phyloP scores from a whole-genome alignment of 1,140 invertebrate species.

The Drosophila sturtevanti region DNA sequence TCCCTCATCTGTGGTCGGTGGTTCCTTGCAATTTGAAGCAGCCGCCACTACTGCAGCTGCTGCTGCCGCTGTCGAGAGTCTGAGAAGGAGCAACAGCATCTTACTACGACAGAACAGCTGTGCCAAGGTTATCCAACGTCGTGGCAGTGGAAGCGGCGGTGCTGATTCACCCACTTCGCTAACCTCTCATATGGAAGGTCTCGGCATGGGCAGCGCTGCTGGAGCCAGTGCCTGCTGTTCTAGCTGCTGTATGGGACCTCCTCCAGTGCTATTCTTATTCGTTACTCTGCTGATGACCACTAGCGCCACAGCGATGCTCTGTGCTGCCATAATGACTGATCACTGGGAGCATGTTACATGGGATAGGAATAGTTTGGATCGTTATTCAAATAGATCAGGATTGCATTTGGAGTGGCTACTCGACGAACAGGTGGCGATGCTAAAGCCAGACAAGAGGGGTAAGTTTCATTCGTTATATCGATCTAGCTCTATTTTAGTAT shows the following conservation, averaged over 20 bases:
- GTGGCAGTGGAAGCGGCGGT: conserved; percentile 58
- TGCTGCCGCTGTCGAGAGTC: conserved; percentile 73
- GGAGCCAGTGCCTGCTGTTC: conserved; percentile 70
- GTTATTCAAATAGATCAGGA: conserved; percentile 84
- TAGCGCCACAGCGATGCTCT: conserved; percentile 89
- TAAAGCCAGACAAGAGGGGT: conserved; percentile 81
- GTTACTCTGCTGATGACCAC: conserved; percentile 84
- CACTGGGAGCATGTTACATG: conserved; percentile 93
- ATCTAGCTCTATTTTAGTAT: too few species aligned
- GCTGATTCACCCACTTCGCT: conserved; percentile 66
- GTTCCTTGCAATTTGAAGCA: conserved; percentile 75
- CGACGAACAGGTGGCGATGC: conserved; percentile 86
- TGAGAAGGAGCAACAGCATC: conserved; percentile 77
- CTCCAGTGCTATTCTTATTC: conserved; percentile 78
- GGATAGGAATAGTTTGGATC: conserved; percentile 85
- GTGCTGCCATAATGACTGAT: conserved; percentile 92
- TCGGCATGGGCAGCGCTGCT: conserved; percentile 61
- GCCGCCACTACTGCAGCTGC: conserved; percentile 71
- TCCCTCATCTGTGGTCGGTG: conserved; percentile 75
- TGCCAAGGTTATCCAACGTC: conserved; percentile 72
- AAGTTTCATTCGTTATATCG: too few species aligned
- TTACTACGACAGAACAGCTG: conserved; percentile 76
- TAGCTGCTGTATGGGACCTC: conserved; percentile 76
- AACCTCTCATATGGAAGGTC: conserved; percentile 74
- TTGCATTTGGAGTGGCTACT: conserved; percentile 86